Conservation (phyloP, 1,140 invertebrate genomes). For the Acromyrmex heyeri region DNA sequence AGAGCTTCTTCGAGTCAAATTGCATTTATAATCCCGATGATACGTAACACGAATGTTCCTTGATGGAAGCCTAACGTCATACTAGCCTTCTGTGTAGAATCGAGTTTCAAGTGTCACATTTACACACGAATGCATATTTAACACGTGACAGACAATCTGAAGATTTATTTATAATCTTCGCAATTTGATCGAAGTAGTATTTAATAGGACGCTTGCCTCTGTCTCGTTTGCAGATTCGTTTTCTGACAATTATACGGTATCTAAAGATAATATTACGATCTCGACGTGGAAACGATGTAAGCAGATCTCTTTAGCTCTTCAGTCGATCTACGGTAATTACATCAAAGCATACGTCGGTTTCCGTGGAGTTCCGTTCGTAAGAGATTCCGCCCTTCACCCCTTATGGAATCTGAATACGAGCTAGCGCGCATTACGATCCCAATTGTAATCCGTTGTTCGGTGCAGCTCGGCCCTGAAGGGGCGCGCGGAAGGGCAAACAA, state of each 20-base stretch:
- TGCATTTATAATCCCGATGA: slow-evolving; percentile 6
- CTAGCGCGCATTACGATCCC: background rate
- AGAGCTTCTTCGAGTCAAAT: background rate
- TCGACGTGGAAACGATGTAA: background rate
- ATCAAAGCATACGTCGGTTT: slow-evolving; percentile 29
- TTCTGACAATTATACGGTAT: background rate
- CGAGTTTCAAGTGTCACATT: background rate
- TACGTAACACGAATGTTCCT: background rate
- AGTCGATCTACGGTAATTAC: slow-evolving; percentile 8
- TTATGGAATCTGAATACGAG: background rate
- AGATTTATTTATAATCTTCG: slow-evolving; percentile 5
- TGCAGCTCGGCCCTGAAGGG: background rate
- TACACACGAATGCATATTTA: background rate
- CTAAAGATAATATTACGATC: background rate
- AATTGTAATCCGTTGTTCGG: background rate
- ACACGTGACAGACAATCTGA: background rate
- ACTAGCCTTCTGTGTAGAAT: background rate
- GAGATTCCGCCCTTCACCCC: background rate
- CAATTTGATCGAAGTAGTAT: background rate
- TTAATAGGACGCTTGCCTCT: no score
- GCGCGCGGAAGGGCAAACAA: slow-evolving; percentile 54
- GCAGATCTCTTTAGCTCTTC: slow-evolving; percentile 11
- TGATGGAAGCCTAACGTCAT: background rate
- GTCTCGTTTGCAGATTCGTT: background rate
- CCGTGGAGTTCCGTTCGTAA: background rate